Percentiles rank a stretch among this genome's conserved stretches.
Conservation (phyloP, 2,113 vertebrate genomes). For the Haplotaxodon microlepis region DNA sequence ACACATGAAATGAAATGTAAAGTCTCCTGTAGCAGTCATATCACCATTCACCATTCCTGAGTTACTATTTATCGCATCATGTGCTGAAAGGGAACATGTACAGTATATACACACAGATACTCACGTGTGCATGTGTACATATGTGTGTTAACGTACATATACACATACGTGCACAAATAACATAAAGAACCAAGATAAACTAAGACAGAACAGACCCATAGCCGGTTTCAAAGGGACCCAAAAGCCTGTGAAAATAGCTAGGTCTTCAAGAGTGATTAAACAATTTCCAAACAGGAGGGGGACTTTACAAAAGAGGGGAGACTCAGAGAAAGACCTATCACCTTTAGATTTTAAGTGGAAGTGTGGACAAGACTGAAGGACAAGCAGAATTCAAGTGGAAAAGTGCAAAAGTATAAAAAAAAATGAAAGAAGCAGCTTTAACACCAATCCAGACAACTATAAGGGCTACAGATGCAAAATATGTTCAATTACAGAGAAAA, state of each 20-base stretch:
- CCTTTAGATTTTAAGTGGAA: background rate
- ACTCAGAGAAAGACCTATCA: fast-evolving
- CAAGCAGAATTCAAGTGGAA: fast-evolving
- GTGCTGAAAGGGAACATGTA: fast-evolving
- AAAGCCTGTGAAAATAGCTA: background rate
- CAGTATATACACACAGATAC: background rate
- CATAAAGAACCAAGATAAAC: background rate
- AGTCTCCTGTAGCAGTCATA: background rate
- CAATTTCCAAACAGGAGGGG: background rate
- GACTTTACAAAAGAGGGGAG: background rate
- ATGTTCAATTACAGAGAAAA: no score
- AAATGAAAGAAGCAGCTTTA: background rate
- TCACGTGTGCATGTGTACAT: background rate
- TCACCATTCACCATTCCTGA: background rate
- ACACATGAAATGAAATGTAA: background rate
- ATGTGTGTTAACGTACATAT: background rate
- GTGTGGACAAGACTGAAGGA: background rate
- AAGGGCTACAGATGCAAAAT: background rate
- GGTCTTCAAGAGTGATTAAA: background rate
- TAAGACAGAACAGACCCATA: background rate
- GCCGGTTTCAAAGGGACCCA: fast-evolving
- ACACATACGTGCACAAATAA: background rate
- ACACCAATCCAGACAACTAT: background rate
- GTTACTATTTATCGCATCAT: fast-evolving
- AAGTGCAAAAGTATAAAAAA: background rate